These are phyloP conservation scores for Celastrina argiolus DNA, from an alignment of 2,888 invertebrate genomes.

Conservation along the genomic window DNA sequence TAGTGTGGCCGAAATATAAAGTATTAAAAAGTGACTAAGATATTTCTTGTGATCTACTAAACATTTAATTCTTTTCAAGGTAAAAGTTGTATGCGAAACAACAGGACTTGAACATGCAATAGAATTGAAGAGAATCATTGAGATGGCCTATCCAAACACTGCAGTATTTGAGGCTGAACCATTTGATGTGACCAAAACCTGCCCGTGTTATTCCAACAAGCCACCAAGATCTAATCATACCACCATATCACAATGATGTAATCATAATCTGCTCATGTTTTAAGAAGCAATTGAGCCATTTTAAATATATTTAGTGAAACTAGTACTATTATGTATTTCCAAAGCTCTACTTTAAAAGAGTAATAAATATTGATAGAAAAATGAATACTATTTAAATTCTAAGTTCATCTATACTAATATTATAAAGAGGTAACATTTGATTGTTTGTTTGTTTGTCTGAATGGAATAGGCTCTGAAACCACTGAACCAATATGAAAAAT, in stretches of 20 bases:
- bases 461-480: too few species aligned
- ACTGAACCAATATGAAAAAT: too few species aligned
- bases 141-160: slow-evolving; percentile 51
- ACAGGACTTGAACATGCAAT: slow-evolving; percentile 85
- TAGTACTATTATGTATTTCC: not conserved
- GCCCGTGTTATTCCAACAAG: slow-evolving; percentile 47
- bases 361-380: not conserved
- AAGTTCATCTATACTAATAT: not conserved
- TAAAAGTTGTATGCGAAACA: slow-evolving; percentile 91
- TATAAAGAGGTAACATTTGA: too few species aligned
- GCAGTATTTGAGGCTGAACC: slow-evolving; percentile 60
- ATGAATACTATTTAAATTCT: not conserved
- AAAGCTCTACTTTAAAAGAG: not conserved
- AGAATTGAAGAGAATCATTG: slow-evolving; percentile 59
- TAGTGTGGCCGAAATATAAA: too few species aligned
- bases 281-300: not conserved
- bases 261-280: not conserved
- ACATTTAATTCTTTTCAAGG: slow-evolving; percentile 63
- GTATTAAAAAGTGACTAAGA: too few species aligned
- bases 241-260: not conserved
- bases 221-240: not conserved
- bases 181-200: slow-evolving; percentile 55
- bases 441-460: too few species aligned
- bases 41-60: too few species aligned
- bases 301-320: not conserved